A percentile compares a stretch with the other conserved stretches of the same genome.
Evolutionary conservation across 1,140 invertebrate species (phyloP).

Genomic region (Oedothorax gibbosus): DNA sequence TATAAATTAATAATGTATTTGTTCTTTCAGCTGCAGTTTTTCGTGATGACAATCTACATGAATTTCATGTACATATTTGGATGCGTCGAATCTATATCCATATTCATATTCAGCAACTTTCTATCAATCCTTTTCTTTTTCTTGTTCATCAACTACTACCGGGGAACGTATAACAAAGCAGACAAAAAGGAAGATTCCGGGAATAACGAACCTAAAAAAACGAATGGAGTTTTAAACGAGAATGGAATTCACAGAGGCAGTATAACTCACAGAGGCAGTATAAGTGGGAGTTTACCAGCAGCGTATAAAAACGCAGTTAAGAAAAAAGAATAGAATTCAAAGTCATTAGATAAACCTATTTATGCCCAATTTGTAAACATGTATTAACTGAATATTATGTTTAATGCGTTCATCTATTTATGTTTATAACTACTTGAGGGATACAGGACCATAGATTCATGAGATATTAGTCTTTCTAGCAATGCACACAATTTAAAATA

Average conservation of each 20-base stretch:
- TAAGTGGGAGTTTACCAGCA: not conserved
- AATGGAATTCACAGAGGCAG: not conserved
- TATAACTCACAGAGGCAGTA: too few species aligned
- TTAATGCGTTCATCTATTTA: too few species aligned
- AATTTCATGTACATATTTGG: slow-evolving; percentile 17
- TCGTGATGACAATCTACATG: slow-evolving; percentile 33
- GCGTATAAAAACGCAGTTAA: slow-evolving; percentile 6
- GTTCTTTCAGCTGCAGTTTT: slow-evolving; percentile 35
- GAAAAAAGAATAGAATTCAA: not conserved
- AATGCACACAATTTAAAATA: too few species aligned
- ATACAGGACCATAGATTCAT: too few species aligned
- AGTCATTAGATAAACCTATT: too few species aligned
- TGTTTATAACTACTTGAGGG: too few species aligned
- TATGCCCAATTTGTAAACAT: too few species aligned
- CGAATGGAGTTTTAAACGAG: not conserved
- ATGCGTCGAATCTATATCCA: slow-evolving; percentile 17
- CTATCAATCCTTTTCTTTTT: slow-evolving; percentile 30
- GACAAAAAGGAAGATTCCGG: not conserved
- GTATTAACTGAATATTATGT: too few species aligned
- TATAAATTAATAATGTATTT: not conserved
- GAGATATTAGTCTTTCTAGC: too few species aligned
- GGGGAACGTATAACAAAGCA: not conserved
- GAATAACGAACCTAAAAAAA: slow-evolving; percentile 11
- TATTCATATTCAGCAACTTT: slow-evolving; percentile 8
- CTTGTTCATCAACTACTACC: slow-evolving; percentile 40